Conservation (phyloP, 1,140 invertebrate genomes). For the Cydia strobilella region DNA sequence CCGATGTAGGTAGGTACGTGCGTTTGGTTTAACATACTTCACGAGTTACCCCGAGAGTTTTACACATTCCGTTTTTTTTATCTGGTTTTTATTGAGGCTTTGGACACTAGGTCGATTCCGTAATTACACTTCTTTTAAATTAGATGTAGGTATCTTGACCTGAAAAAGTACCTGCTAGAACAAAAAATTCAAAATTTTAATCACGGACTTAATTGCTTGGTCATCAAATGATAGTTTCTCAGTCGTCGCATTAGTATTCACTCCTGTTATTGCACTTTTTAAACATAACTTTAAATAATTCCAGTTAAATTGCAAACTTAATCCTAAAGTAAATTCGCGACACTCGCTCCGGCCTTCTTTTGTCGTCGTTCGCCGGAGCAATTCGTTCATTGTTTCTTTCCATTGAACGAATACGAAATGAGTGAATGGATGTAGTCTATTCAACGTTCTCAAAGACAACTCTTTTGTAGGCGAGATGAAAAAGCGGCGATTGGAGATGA, state of each 20-base stretch:
- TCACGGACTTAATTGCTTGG: not conserved
- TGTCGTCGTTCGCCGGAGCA: conserved; percentile 19
- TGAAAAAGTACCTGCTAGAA: not conserved
- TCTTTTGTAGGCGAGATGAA: conserved; percentile 28
- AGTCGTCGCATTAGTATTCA: not conserved
- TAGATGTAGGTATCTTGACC: too few species aligned
- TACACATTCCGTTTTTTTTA: too few species aligned
- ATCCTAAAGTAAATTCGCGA: conserved; percentile 19
- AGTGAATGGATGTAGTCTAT: conserved; percentile 29
- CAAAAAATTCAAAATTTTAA: not conserved
- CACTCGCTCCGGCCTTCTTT: not conserved
- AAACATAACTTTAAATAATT: conserved; percentile 11
- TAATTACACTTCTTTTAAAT: too few species aligned
- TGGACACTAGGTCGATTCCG: too few species aligned
- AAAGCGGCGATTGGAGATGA: conserved; percentile 24
- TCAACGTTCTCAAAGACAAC: conserved; percentile 26
- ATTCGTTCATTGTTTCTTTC: conserved; percentile 30
- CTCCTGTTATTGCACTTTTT: not conserved
- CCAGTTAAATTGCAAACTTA: conserved; percentile 15
- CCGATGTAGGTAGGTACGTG: too few species aligned
- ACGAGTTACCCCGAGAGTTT: too few species aligned
- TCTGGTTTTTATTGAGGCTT: too few species aligned
- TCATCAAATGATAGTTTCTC: not conserved
- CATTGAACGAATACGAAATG: conserved; percentile 27
- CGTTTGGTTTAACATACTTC: too few species aligned